Evolutionary conservation across 2,888 invertebrate species (phyloP).

Genomic region (Apotomis turbidana): DNA sequence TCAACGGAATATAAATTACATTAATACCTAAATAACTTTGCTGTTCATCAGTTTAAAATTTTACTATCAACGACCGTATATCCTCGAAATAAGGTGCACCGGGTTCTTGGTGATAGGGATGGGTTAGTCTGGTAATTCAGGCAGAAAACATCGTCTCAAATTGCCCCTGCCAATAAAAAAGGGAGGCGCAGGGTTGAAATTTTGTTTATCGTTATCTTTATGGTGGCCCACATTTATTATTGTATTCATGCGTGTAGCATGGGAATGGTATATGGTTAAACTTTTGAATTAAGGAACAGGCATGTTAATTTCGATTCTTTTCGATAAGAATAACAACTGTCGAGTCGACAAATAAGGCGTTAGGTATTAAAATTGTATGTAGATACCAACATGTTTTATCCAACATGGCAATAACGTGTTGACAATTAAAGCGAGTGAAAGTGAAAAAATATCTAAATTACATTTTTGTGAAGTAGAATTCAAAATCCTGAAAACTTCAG

Average conservation of each 20-base stretch:
- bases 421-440: no score
- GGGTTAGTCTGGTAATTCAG: constrained; percentile 58
- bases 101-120: constrained; percentile 41
- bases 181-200: constrained; percentile 77
- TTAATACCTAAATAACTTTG: constrained; percentile 54
- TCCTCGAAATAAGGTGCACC: constrained; percentile 41
- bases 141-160: constrained; percentile 80
- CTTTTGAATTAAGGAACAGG: constrained; percentile 62
- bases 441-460: no score
- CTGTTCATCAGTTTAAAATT: constrained; percentile 42
- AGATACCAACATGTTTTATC: no score
- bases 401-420: no score
- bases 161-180: constrained; percentile 82
- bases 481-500: no score
- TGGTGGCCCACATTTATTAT: constrained; percentile 78
- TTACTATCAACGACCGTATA: constrained; percentile 50
- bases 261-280: constrained; percentile 78
- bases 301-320: constrained; percentile 49
- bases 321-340: constrained; percentile 26
- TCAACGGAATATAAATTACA: constrained; percentile 80
- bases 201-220: constrained; percentile 83
- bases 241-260: constrained; percentile 73
- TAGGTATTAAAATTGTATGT: not conserved
- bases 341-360: constrained; percentile 8
- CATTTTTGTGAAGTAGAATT: no score